Percentiles rank a stretch among this genome's conserved stretches.
Conservation (phyloP, 2,888 invertebrate genomes). For the Zeuzera pyrina region DNA sequence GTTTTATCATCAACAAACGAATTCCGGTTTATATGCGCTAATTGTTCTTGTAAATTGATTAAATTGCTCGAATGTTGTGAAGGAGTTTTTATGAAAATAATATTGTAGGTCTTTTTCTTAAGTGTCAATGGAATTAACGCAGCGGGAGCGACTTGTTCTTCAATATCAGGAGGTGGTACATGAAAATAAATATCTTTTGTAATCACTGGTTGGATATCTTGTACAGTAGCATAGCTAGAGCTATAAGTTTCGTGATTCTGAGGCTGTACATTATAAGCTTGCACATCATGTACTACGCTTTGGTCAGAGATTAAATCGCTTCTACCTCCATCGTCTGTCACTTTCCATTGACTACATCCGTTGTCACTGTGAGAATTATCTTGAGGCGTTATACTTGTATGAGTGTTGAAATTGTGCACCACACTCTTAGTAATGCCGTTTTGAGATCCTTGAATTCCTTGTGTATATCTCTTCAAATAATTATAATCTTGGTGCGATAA, state of each 20-base stretch:
- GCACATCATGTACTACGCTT: too few relatives aligned
- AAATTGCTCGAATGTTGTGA: slow-evolving; percentile 66
- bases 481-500: slow-evolving; percentile 23
- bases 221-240: slow-evolving; percentile 6
- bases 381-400: too few relatives aligned
- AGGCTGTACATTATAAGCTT: slow-evolving; percentile 1
- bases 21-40: slow-evolving; percentile 74
- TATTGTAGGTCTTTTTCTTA: slow-evolving; percentile 80
- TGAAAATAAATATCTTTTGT: slow-evolving; percentile 83
- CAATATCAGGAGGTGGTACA: slow-evolving; percentile 80
- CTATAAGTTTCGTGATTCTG: not conserved
- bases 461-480: slow-evolving; percentile 23
- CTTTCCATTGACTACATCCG: too few relatives aligned
- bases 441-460: slow-evolving; percentile 3
- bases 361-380: too few relatives aligned
- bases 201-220: slow-evolving; percentile 65
- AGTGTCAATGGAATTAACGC: slow-evolving; percentile 36
- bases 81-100: slow-evolving; percentile 84
- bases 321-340: too few relatives aligned
- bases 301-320: too few relatives aligned
- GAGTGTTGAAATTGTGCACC: too few relatives aligned
- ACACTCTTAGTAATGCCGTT: too few relatives aligned
- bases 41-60: slow-evolving; percentile 51
- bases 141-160: slow-evolving; percentile 62
- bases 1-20: slow-evolving; percentile 78